A percentile compares a stretch with the other conserved stretches of the same genome.
Evolutionary conservation across 2,113 vertebrate species (phyloP).

Genomic region (Prochilodus magdalenae): DNA sequence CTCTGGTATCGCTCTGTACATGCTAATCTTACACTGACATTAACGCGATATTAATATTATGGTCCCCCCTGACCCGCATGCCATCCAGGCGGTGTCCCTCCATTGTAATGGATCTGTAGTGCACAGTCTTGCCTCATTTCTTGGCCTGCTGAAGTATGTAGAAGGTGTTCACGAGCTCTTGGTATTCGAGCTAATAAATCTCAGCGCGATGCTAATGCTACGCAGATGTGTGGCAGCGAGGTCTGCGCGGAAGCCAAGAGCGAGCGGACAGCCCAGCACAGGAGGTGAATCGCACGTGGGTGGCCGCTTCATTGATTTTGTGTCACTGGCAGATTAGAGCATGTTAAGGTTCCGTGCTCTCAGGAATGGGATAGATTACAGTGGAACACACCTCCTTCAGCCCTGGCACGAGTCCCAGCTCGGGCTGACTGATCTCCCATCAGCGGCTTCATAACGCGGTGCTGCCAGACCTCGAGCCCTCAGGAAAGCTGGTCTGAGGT

Average conservation of each 20-base stretch:
- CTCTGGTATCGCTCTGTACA: no score
- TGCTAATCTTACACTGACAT: no score
- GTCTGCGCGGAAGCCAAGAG: conserved; percentile 41
- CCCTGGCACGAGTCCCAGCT: conserved; percentile 43
- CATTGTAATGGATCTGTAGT: background rate
- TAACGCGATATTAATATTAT: no score
- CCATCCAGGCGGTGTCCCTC: background rate
- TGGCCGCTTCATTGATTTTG: conserved; percentile 69
- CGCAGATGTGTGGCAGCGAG: conserved; percentile 64
- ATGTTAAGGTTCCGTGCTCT: conserved; percentile 58
- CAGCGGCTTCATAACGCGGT: conserved; percentile 1
- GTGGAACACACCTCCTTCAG: conserved; percentile 53
- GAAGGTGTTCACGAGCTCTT: conserved; percentile 38
- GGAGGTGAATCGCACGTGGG: conserved; percentile 61
- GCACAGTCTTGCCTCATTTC: conserved; percentile 6
- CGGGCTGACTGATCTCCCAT: conserved; percentile 20
- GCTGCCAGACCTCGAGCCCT: conserved; percentile 6
- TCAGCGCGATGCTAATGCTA: conserved; percentile 59
- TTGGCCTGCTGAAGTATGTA: conserved; percentile 7
- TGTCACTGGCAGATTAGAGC: conserved; percentile 68
- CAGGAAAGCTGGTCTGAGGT: background rate
- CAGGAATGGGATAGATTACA: conserved; percentile 61
- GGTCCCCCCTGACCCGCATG: no score
- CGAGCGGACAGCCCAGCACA: conserved; percentile 35
- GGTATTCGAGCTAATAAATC: conserved; percentile 65